Evolutionary conservation across 2,888 invertebrate species (phyloP).

Genomic region (Rhogogaster chlorosoma): DNA sequence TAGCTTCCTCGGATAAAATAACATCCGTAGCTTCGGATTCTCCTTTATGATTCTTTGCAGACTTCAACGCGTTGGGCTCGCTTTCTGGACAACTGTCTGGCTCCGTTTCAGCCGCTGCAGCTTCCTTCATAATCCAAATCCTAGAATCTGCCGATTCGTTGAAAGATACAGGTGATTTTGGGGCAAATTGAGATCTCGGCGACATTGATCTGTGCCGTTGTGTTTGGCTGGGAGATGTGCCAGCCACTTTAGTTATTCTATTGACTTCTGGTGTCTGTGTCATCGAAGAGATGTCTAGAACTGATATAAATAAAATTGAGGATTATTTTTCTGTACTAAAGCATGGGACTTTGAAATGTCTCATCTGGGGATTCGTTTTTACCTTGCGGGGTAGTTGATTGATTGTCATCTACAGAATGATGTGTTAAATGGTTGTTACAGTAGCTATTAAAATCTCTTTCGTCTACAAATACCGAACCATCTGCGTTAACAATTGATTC

Average conservation of each 20-base stretch:
- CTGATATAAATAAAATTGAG: slow-evolving; percentile 55
- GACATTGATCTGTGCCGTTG: slow-evolving; percentile 59
- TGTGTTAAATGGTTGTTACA: slow-evolving; percentile 69
- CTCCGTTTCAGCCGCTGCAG: slow-evolving; percentile 62
- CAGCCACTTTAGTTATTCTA: slow-evolving; percentile 60
- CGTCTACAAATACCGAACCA: slow-evolving; percentile 73
- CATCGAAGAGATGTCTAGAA: slow-evolving; percentile 68
- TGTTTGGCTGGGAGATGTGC: slow-evolving; percentile 58
- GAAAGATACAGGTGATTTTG: slow-evolving; percentile 61
- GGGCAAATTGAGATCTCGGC: slow-evolving; percentile 57
- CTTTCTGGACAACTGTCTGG: slow-evolving; percentile 65
- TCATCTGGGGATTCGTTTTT: slow-evolving; percentile 24
- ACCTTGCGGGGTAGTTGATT: slow-evolving; percentile 67
- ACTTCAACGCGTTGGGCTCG: slow-evolving; percentile 56
- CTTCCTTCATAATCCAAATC: slow-evolving; percentile 70
- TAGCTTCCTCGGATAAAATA: slow-evolving; percentile 68
- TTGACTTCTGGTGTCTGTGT: slow-evolving; percentile 61
- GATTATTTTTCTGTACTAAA: neutral
- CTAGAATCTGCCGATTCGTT: slow-evolving; percentile 65
- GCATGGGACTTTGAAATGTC: neutral
- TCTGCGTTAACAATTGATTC: slow-evolving; percentile 74
- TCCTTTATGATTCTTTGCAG: slow-evolving; percentile 48
- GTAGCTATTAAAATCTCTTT: slow-evolving; percentile 71
- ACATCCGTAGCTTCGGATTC: slow-evolving; percentile 60
- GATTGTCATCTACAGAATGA: slow-evolving; percentile 64